Evolutionary conservation across 2,888 invertebrate species (phyloP).

Genomic region (Byasa hedistus): DNA sequence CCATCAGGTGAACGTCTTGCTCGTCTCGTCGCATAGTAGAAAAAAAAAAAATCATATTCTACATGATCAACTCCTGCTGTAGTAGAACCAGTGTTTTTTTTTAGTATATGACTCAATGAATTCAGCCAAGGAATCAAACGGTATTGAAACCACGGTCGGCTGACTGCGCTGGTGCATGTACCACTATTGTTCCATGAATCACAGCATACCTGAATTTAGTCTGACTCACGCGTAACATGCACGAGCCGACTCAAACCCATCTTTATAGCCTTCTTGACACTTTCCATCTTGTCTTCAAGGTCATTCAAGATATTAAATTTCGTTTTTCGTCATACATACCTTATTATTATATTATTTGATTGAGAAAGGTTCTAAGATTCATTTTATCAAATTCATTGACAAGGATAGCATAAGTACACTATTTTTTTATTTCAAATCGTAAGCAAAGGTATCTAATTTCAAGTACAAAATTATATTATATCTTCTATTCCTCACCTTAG

Average conservation of each 20-base stretch:
- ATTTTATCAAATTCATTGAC: too few relatives aligned
- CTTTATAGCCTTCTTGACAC: neutral
- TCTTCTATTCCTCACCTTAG: too few relatives aligned
- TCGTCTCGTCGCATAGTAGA: too few relatives aligned
- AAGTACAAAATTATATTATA: too few relatives aligned
- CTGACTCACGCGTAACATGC: conserved; percentile 6
- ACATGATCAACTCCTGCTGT: too few relatives aligned
- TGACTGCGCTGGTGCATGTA: neutral
- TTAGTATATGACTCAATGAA: neutral
- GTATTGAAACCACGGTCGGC: neutral
- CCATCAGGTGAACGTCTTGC: too few relatives aligned
- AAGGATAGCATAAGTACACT: too few relatives aligned
- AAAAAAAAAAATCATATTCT: too few relatives aligned
- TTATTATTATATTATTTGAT: too few relatives aligned
- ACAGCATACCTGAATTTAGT: conserved; percentile 14
- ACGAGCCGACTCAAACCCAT: neutral
- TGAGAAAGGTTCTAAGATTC: too few relatives aligned
- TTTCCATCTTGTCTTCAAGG: conserved; percentile 4
- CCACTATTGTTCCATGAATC: conserved; percentile 18
- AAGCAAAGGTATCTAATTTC: too few relatives aligned
- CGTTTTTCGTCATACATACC: neutral
- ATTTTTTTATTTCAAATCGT: too few relatives aligned
- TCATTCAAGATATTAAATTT: neutral
- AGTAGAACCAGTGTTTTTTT: neutral
- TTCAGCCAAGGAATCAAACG: neutral